Evolutionary conservation across 2,113 vertebrate species (phyloP).

Genomic region (Diphyllodes magnificus): DNA sequence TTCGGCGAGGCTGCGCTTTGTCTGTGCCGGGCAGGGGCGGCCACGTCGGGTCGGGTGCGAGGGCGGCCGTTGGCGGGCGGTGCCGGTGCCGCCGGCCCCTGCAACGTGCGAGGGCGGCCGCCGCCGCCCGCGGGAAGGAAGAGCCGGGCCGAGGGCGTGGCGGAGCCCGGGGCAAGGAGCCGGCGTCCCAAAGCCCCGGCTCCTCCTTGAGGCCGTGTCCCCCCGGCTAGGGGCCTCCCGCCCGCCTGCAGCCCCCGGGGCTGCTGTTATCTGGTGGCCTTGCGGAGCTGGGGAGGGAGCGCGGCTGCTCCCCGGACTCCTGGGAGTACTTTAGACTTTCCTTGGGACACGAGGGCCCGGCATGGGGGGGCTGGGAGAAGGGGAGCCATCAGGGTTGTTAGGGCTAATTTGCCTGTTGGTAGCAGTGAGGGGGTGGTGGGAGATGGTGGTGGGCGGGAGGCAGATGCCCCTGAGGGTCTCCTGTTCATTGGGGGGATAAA

Average conservation of each 20-base stretch:
- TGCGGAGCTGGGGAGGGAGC: conserved; percentile 35
- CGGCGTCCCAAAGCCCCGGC: neutral
- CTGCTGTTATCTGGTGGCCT: conserved; percentile 57
- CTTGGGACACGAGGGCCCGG: neutral
- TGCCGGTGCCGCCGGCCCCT: neutral
- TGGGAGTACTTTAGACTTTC: conserved; percentile 56
- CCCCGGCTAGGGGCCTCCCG: neutral
- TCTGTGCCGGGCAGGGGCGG: neutral
- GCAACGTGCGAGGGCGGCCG: neutral
- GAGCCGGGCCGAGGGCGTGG: neutral
- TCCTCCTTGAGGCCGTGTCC: neutral
- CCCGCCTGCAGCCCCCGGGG: neutral
- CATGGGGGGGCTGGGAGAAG: neutral
- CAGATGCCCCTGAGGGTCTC: neutral
- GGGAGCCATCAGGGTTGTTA: neutral
- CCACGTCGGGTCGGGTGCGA: neutral
- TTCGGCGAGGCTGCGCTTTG: neutral
- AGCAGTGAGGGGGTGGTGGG: neutral
- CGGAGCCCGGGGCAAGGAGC: neutral
- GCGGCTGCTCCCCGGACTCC: neutral
- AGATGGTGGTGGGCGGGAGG: neutral
- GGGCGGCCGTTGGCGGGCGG: neutral
- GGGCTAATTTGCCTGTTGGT: neutral
- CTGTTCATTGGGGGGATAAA: neutral
- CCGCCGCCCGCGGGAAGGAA: neutral